Evolutionary conservation across 2,888 invertebrate genomes (phyloP), one percentile per base, ranked within the genome.

Genomic region (Lysandra bellargus): DNA sequence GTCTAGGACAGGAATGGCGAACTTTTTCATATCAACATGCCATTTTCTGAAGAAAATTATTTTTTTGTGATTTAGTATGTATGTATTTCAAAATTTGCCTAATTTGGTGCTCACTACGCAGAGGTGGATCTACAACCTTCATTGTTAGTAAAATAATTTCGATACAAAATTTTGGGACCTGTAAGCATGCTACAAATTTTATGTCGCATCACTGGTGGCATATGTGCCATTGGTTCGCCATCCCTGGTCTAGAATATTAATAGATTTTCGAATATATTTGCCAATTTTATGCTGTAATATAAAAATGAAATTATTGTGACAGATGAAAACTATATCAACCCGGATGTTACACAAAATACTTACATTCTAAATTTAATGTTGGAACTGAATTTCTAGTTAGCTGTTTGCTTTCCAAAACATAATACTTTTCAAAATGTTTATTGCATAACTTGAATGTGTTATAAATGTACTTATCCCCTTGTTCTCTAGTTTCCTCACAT

Each of bases 371-470:
- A 60, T n/a, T 6, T 60, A 60, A n/a, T 60, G 60, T 60, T 60
- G 60, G 60, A 60, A 60, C 60, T 60, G 60, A 60, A 60, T 60
- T 60, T 6, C 60, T 60, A 60, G 60, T 60, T 4, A 60, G 60
- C 60, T n/a, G n/a, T 60, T 60, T 60, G 17, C 60, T 60, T 60
- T n/a, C 60, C 5, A 60, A 60, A 60, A 60, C 17, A 4, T n/a
- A 60, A 60, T 60, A 60, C 5, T 60, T 60, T 60, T 60, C 60
- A 60, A 60, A 60, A n/a, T 60, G 60, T 60, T 60, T 60, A 60
- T 60, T 60, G 17, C 60, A 60, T n/a, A n/a, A 60, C 4, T 60
- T 60, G 60, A 60, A 60, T 60, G 60, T 60, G 17, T 60, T 60
- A 17, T 60, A 5, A n/a, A 60, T 60, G 60, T 60, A 60, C 60